phyloP scores from a whole-genome alignment of 2,113 vertebrate species.

The Helogale parvula region DNA sequence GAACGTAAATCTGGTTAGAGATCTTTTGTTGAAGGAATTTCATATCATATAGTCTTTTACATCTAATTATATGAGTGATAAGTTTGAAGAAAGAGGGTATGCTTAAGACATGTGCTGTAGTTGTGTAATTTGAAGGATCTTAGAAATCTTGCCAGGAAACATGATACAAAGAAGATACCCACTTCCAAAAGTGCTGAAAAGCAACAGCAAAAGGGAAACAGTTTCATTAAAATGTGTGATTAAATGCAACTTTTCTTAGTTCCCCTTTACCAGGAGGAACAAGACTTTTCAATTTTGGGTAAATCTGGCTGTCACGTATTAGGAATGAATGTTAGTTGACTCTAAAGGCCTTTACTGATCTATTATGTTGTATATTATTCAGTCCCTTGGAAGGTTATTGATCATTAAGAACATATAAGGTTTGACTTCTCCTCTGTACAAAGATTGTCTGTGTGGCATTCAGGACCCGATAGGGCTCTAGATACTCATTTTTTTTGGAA shows the following conservation, averaged over 20 bases:
- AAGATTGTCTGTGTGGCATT: neutral
- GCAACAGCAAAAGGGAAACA: neutral
- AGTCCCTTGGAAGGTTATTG: neutral
- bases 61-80: conserved; percentile 33
- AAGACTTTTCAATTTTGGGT: neutral
- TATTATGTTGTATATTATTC: neutral
- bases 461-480: neutral
- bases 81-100: neutral
- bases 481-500: neutral
- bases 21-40: conserved; percentile 51
- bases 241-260: neutral
- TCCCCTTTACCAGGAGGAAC: neutral
- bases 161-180: neutral
- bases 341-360: neutral
- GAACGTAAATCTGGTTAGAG: neutral
- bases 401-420: neutral
- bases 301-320: neutral
- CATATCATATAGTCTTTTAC: neutral
- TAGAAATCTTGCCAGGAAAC: conserved; percentile 39
- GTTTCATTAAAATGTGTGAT: neutral
- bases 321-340: neutral
- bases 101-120: neutral
- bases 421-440: neutral
- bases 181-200: conserved; percentile 50
- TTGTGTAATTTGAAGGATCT: conserved; percentile 31